These are phyloP conservation scores for Sarcophaga bullata DNA, from an alignment of 1,140 invertebrate species.

Conservation along the genomic window DNA sequence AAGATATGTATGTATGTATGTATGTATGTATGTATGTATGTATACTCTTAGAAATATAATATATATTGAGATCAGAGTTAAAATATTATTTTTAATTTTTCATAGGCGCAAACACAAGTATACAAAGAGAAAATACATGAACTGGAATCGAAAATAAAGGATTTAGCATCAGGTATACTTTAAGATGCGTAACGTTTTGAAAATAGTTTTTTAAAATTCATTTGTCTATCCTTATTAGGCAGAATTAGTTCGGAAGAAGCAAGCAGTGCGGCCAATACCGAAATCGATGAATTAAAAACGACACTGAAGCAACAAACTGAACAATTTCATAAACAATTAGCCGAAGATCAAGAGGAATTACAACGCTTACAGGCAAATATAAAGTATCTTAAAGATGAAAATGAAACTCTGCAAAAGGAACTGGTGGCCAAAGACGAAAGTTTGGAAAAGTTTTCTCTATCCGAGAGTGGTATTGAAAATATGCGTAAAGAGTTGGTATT, in stretches of 20 bases:
- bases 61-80: no score
- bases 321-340: conserved; percentile 54
- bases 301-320: conserved; percentile 65
- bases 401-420: conserved; percentile 54
- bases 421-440: conserved; percentile 57
- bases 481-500: conserved; percentile 53
- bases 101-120: conserved; percentile 60
- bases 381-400: conserved; percentile 64
- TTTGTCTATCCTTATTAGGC: neutral
- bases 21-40: no score
- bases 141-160: conserved; percentile 65
- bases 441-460: conserved; percentile 60
- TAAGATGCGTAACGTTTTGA: neutral
- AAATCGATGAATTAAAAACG: conserved; percentile 58
- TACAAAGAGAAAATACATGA: conserved; percentile 66
- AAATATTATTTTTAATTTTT: neutral
- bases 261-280: conserved; percentile 44
- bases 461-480: conserved; percentile 59
- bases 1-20: no score
- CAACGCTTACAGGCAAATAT: conserved; percentile 64
- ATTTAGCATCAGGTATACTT: conserved; percentile 53
- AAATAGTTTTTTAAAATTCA: neutral
- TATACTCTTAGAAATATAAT: no score
- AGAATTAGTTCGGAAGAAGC: conserved; percentile 44
- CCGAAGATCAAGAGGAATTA: conserved; percentile 54